Conservation (phyloP, 2,113 vertebrate genomes). For the Ageneiosus marmoratus region DNA sequence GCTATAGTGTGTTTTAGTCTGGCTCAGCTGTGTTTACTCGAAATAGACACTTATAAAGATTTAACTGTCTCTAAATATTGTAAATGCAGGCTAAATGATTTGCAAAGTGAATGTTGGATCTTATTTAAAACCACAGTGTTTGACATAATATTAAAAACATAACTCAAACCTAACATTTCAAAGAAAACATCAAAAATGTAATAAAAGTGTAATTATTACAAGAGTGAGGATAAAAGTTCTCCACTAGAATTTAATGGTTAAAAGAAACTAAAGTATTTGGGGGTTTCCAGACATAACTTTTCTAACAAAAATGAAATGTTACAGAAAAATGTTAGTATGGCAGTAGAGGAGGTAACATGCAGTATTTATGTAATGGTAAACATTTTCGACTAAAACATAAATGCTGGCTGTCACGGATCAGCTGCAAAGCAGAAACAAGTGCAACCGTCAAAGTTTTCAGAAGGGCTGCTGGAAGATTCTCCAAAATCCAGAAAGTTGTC, state of each 20-base stretch:
- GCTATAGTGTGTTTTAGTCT: neutral
- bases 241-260: neutral
- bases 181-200: neutral
- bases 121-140: neutral
- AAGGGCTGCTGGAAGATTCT: neutral
- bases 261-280: neutral
- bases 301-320: neutral
- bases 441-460: neutral
- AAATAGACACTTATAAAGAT: neutral
- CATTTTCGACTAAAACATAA: neutral
- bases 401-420: neutral
- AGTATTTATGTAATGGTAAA: neutral
- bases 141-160: neutral
- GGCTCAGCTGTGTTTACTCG: conserved; percentile 16
- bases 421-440: neutral
- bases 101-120: neutral
- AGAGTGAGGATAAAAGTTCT: neutral
- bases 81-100: neutral
- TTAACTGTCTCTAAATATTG: neutral
- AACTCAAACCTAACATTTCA: neutral
- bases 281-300: neutral
- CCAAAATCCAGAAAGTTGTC: neutral
- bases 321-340: neutral
- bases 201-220: neutral
- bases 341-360: neutral